Percentiles rank a stretch among this genome's conserved stretches.
These are phyloP conservation scores for Polylopha cassiicola DNA, from an alignment of 2,888 invertebrate species.

Conservation along the genomic window DNA sequence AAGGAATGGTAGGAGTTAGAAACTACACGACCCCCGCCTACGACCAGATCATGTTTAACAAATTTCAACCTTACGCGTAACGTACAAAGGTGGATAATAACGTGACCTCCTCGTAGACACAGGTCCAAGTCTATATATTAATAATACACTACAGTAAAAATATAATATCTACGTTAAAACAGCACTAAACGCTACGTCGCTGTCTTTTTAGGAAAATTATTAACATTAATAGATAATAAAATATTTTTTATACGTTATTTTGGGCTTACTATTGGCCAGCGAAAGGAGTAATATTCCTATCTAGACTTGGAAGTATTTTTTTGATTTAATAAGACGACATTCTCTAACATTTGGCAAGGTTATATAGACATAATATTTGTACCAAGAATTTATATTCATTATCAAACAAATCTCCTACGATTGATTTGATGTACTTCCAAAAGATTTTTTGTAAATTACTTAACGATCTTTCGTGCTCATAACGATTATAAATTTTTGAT, in stretches of 20 bases:
- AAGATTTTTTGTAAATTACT: too few species aligned
- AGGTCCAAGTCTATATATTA: conserved; percentile 12
- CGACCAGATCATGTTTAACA: too few species aligned
- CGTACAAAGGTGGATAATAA: too few species aligned
- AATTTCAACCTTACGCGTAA: too few species aligned
- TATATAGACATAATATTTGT: too few species aligned
- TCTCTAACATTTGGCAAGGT: background rate
- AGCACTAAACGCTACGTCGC: conserved; percentile 49
- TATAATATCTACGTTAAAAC: conserved; percentile 32
- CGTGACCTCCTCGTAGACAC: too few species aligned
- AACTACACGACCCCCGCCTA: conserved; percentile 35
- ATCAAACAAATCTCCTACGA: too few species aligned
- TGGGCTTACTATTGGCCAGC: conserved; percentile 28
- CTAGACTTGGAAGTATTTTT: background rate
- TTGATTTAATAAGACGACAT: conserved; percentile 10
- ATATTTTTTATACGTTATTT: conserved; percentile 24
- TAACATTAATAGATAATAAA: conserved; percentile 36
- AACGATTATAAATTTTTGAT: too few species aligned
- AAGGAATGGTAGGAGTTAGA: conserved; percentile 41
- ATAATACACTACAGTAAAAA: conserved; percentile 28
- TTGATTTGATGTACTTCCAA: too few species aligned
- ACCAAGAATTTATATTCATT: too few species aligned
- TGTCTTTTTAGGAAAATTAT: conserved; percentile 48
- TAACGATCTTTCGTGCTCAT: too few species aligned
- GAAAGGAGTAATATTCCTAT: conserved; percentile 13